phyloP scores from a whole-genome alignment of 1,140 invertebrate genomes.

The Drosophila cardini region DNA sequence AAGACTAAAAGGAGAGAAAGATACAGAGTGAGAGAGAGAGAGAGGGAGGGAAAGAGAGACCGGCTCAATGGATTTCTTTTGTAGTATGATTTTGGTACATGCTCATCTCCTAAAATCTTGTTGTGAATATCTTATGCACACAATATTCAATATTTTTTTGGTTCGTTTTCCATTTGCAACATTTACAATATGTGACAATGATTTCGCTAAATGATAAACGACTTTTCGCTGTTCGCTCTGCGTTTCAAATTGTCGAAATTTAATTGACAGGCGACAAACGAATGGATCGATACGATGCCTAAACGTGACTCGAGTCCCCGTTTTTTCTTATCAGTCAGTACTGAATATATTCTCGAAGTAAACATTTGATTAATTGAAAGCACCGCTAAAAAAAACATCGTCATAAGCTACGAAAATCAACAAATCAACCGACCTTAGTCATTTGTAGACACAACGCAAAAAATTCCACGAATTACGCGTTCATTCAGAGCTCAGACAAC shows the following conservation, averaged over 20 bases:
- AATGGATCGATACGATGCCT: constrained; percentile 12
- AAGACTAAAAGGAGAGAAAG: constrained; percentile 6
- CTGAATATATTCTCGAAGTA: constrained; percentile 4
- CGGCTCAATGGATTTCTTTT: constrained; percentile 58
- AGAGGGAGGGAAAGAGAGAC: constrained; percentile 10
- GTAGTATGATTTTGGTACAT: constrained; percentile 26
- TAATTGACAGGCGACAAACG: constrained; percentile 36
- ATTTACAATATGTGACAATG: constrained; percentile 47
- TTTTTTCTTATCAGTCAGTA: background rate
- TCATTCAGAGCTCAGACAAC: constrained; percentile 3
- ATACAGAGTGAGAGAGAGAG: constrained; percentile 12
- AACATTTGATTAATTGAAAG: constrained; percentile 43
- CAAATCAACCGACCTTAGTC: constrained; percentile 9
- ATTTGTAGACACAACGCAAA: constrained; percentile 23
- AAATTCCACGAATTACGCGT: constrained; percentile 35
- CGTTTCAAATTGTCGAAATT: constrained; percentile 39
- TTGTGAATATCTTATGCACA: constrained; percentile 14
- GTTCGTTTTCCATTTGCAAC: constrained; percentile 35
- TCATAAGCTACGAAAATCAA: constrained; percentile 26
- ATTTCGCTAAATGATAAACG: constrained; percentile 49
- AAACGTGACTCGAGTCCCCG: constrained; percentile 21
- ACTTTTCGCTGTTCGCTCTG: constrained; percentile 10
- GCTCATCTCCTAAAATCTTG: constrained; percentile 30
- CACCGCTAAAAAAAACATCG: background rate
- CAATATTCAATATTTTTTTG: constrained; percentile 4